Evolutionary conservation across 2,797 vertebrate genomes (phyloP), one percentile per base, ranked within the genome.

Genomic region (Rallus crepitans): DNA sequence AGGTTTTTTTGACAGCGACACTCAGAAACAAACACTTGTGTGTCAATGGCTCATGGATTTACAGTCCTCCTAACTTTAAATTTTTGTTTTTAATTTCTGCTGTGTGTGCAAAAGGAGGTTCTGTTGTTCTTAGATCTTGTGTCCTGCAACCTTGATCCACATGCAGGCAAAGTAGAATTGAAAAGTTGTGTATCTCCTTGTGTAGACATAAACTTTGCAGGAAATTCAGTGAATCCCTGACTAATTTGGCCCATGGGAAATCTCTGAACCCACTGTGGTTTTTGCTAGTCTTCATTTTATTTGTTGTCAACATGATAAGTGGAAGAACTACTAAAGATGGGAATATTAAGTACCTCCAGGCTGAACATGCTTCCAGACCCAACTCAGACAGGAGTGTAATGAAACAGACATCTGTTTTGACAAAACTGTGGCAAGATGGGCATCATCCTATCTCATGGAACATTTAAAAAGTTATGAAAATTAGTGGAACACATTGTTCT

Each of bases 381-480:
- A 42, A 6, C 11, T 42, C 35, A 11, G 28, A 82, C 23, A 40
- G 35, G 25, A 1, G 1, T 33, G 16, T 68, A 15, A 69, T 30
- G 35, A 20, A 31, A 40, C 17, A 39, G 20, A 18, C 11, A 65
- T 11, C 20, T 56, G 8, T 85, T 91, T 80, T 72, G 21, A 21
- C 60, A 59, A 89, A 77, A 5, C 14, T 69, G 16, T 39, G 47
- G 10, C 4, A 66, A 70, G 27, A 42, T 21, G 27, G 5, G 2
- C 9, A 3, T 59, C 11, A 2, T 14, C 7, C 71, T 31, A 56
- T 7, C 3, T 48, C 17, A 39, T 2, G 39, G 1, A n/a, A 2
- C 6, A 31, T 63, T 39, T 8, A 5, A 85, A 69, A 73, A 35
- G 13, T 33, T 59, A n/a, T 24, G 56, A 47, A 81, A 93, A 79